Evolutionary conservation across 2,797 vertebrate species (phyloP), one percentile per base, ranked within the genome.

Genomic region (Knipowitschia caucasica): DNA sequence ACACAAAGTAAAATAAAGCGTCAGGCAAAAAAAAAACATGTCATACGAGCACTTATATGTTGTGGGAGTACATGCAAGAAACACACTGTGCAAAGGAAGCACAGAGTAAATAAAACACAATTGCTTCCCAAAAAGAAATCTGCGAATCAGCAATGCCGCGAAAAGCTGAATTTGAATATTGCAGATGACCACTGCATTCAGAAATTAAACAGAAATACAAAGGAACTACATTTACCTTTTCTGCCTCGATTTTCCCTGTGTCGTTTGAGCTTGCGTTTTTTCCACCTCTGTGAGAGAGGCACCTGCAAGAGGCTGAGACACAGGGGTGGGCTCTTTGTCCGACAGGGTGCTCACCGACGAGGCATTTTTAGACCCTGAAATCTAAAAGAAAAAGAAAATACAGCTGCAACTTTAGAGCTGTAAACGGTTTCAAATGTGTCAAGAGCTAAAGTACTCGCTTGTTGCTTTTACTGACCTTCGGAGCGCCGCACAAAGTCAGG

Each of bases 201-300:
- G 10, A 11, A 9, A 21, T 11, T 21, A 11, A 18, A 39, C 36
- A 21, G 17, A 39, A 21, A 39, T 10, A 4, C 18, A 4, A 39
- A 20, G 36, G 4, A 27, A 15, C 18, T 46, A 23, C 8, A 7
- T 23, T 25, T 12, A 95, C 95, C 92, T 91, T 18, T 70, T 74
- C 14, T 82, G 51, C 3, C 54, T 31, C 52, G 74, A 80, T 24
- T 44, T 44, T 4, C 67, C 75, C 14, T 17, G 53, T 2, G 24
- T 79, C 59, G 49, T 39, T 35, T 69, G 71, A 50, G 21, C 59
- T 5, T 47, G 77, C 50, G 44, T 59, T 73, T 44, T 44, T 14
- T 44, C 40, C 6, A 97, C 93, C 33, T 93, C 91, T 59, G 95
- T 97, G 54, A 99, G 97, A 67, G 98, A 97, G 70, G 98, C 94